phyloP scores from a whole-genome alignment of 2,797 vertebrate species.

The Molossus alvarezi region DNA sequence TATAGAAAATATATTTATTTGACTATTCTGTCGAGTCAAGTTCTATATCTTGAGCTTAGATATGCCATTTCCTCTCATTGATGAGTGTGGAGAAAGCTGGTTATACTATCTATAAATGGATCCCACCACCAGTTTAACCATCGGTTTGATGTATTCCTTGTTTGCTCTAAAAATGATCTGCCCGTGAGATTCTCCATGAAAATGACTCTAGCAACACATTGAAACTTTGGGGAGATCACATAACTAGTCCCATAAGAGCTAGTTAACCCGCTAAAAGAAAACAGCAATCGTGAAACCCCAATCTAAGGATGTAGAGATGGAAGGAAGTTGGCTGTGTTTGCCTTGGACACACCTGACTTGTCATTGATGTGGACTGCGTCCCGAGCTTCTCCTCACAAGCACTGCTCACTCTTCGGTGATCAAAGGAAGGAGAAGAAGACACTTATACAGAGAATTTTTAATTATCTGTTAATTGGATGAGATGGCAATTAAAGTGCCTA shows the following conservation, averaged over 20 bases:
- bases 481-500: slow-evolving; percentile 51
- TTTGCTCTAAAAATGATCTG: background rate
- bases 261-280: slow-evolving; percentile 43
- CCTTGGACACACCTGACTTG: background rate
- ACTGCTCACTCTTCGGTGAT: background rate
- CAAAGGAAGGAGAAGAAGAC: slow-evolving; percentile 27
- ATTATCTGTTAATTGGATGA: slow-evolving; percentile 72
- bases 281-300: background rate
- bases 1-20: slow-evolving; percentile 7
- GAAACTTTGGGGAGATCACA: background rate
- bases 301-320: background rate
- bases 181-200: background rate
- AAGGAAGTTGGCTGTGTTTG: background rate
- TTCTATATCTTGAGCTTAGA: background rate
- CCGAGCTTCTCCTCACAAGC: background rate
- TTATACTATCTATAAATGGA: background rate
- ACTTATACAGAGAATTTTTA: slow-evolving; percentile 59
- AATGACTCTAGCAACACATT: background rate
- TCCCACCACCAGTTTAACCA: background rate
- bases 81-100: background rate
- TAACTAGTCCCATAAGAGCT: background rate
- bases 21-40: background rate
- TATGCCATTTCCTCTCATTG: background rate
- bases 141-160: background rate
- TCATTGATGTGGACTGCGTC: background rate